Evolutionary conservation across 2,797 vertebrate genomes (phyloP).

Genomic region (Coregonus sp.): DNA sequence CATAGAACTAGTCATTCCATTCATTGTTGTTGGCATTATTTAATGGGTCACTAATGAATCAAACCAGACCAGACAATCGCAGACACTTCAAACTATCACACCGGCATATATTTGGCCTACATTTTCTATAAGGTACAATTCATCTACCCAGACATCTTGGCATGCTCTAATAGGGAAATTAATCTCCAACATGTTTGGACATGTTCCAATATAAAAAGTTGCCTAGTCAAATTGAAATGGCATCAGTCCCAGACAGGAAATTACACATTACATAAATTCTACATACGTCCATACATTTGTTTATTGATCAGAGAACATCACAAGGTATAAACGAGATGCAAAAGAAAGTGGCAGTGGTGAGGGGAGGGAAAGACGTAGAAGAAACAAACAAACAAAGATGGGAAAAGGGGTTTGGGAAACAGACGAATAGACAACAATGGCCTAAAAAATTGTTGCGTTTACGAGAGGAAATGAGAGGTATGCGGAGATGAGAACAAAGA

Average conservation of each 20-base stretch:
- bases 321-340: slow-evolving; percentile 48
- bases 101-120: neutral
- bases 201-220: slow-evolving; percentile 25
- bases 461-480: slow-evolving; percentile 9
- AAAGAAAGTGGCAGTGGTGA: slow-evolving; percentile 48
- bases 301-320: slow-evolving; percentile 57
- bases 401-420: slow-evolving; percentile 10
- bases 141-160: neutral
- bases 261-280: slow-evolving; percentile 33
- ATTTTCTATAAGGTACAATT: neutral
- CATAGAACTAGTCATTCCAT: neutral
- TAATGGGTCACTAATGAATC: neutral
- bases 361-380: slow-evolving; percentile 47
- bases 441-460: slow-evolving; percentile 26
- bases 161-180: slow-evolving; percentile 6
- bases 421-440: slow-evolving; percentile 34
- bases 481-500: slow-evolving; percentile 41
- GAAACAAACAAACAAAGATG: slow-evolving; percentile 63
- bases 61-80: neutral
- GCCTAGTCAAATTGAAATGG: slow-evolving; percentile 65
- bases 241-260: slow-evolving; percentile 53
- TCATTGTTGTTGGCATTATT: neutral
- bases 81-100: neutral
- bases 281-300: slow-evolving; percentile 43
- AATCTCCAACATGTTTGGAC: slow-evolving; percentile 40